phyloP scores from a whole-genome alignment of 2,113 vertebrate genomes.

The Myiagra hebetior region DNA sequence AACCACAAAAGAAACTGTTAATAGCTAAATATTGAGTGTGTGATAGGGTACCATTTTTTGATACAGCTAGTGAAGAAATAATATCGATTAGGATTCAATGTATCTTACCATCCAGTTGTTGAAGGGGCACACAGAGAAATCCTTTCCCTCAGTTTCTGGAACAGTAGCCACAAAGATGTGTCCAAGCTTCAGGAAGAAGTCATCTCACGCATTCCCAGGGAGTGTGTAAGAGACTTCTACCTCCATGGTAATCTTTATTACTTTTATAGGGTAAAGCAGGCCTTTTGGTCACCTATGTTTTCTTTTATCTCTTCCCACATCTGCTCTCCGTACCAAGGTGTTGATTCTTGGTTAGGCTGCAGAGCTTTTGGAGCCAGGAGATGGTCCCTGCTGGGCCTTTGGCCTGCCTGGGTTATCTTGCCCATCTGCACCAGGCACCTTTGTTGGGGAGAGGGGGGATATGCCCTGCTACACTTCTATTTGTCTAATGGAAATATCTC shows the following conservation, averaged over 20 bases:
- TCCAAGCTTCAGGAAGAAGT: not conserved
- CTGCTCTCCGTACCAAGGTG: not conserved
- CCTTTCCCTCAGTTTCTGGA: not conserved
- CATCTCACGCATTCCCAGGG: fast-evolving
- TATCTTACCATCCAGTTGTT: not conserved
- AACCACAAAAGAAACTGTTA: not conserved
- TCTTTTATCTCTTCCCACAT: not conserved
- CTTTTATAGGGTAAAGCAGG: not conserved
- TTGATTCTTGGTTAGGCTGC: not conserved
- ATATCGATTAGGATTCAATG: not conserved
- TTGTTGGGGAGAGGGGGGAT: not conserved
- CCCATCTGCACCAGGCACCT: not conserved
- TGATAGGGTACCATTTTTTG: not conserved
- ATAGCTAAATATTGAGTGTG: not conserved
- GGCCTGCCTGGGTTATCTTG: not conserved
- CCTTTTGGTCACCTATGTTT: not conserved
- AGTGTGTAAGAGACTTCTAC: not conserved
- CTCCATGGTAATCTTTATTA: not conserved
- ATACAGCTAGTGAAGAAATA: not conserved
- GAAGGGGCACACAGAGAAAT: not conserved
- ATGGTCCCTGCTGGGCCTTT: not conserved
- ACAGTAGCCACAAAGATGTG: fast-evolving
- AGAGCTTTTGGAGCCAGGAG: not conserved
- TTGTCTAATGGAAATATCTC: not conserved
- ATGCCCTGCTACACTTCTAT: not conserved